Percentiles rank a stretch among this genome's conserved stretches.
These are phyloP conservation scores for Amphiprion percula DNA, from an alignment of 2,113 vertebrate genomes.

Conservation along the genomic window DNA sequence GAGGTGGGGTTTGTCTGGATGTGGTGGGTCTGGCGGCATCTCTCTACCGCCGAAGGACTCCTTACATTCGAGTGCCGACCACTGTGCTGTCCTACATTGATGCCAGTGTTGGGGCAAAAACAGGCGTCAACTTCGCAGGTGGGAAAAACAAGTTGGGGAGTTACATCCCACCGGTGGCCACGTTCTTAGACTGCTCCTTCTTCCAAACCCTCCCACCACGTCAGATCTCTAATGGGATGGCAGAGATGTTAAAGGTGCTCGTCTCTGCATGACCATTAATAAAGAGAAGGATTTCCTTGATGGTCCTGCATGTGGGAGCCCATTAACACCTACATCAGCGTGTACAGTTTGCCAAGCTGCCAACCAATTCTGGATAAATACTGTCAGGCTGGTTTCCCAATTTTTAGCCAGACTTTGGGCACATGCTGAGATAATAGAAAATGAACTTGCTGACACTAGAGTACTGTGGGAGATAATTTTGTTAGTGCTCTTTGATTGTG, in stretches of 20 bases:
- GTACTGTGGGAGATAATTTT: no score
- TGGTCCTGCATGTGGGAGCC: conserved; percentile 14
- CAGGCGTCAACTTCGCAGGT: conserved; percentile 85
- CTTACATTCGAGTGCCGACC: conserved; percentile 86
- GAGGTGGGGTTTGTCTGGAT: conserved; percentile 86
- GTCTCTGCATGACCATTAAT: conserved; percentile 10
- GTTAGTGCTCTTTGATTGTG: no score
- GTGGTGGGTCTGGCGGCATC: conserved; percentile 84
- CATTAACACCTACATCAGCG: neutral
- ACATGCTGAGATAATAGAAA: no score
- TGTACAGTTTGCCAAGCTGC: neutral
- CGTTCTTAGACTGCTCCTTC: conserved; percentile 85
- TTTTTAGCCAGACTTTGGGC: no score
- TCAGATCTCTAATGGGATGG: conserved; percentile 86
- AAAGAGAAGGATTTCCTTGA: neutral
- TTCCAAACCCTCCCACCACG: conserved; percentile 82
- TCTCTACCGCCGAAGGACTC: conserved; percentile 84
- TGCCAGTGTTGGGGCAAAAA: conserved; percentile 86
- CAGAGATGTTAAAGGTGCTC: conserved; percentile 87
- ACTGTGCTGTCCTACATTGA: conserved; percentile 85
- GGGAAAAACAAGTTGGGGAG: conserved; percentile 89
- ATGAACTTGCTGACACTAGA: no score
- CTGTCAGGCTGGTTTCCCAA: no score
- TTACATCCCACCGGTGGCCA: conserved; percentile 81
- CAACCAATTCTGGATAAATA: no score